Conservation (phyloP, 2,113 vertebrate species). For the Channa argus region DNA sequence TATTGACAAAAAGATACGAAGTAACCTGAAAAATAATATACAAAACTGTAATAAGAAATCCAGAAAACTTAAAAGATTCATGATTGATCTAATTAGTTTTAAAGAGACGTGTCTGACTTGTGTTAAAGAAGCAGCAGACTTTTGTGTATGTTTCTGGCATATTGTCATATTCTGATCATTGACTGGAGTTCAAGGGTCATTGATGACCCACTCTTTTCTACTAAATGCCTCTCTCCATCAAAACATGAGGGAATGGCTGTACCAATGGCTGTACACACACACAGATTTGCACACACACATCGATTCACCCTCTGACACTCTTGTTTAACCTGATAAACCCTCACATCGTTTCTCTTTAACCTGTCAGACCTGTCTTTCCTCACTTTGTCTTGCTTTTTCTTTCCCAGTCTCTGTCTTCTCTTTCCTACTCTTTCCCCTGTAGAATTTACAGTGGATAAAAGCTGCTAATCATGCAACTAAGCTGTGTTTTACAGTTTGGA, state of each 20-base stretch:
- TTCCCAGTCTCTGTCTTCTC: slow-evolving; percentile 2
- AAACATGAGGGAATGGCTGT: neutral
- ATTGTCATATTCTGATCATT: neutral
- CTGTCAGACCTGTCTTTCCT: slow-evolving; percentile 42
- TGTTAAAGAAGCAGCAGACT: neutral
- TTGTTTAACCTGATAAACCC: slow-evolving; percentile 41
- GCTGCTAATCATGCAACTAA: neutral
- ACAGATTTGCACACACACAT: neutral
- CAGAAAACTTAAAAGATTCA: too few species aligned
- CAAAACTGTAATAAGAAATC: too few species aligned
- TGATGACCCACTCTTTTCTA: slow-evolving; percentile 1
- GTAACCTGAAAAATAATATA: neutral
- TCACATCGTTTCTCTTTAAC: slow-evolving; percentile 38
- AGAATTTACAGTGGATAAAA: neutral
- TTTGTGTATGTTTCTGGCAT: too few species aligned
- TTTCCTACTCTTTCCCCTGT: neutral
- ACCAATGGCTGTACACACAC: slow-evolving; percentile 39
- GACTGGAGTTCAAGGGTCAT: neutral
- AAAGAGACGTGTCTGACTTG: neutral
- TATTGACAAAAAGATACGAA: neutral
- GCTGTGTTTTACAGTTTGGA: neutral
- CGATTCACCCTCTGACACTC: slow-evolving; percentile 45
- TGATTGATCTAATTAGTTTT: too few species aligned
- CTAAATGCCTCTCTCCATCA: neutral
- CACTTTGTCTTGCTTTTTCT: neutral